Conservation (phyloP, 2,797 vertebrate species). For the Cygnus olor region DNA sequence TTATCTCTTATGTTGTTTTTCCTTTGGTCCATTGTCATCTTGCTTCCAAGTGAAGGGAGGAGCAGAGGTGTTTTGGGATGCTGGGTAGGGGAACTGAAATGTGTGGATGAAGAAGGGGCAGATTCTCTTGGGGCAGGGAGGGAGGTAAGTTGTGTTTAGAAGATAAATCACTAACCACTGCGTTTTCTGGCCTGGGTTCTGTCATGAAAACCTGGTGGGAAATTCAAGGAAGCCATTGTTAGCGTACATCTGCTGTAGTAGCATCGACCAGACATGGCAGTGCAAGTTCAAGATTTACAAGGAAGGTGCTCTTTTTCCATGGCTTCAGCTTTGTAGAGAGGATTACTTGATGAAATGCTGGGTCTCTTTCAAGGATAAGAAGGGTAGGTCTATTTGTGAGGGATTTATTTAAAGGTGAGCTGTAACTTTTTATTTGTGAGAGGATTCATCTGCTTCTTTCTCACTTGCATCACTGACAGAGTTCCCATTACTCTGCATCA, state of each 20-base stretch:
- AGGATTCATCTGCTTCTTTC: neutral
- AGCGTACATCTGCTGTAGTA: neutral
- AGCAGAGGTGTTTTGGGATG: neutral
- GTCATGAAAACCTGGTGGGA: neutral
- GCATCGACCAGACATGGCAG: fast-evolving
- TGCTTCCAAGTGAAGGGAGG: neutral
- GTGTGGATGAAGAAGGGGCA: fast-evolving
- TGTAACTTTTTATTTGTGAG: neutral
- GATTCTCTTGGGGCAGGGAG: neutral
- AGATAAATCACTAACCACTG: neutral
- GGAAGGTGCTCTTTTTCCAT: neutral
- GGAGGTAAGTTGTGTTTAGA: neutral
- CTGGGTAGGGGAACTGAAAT: neutral
- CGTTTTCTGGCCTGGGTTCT: neutral
- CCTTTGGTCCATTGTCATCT: fast-evolving
- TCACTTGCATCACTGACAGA: neutral
- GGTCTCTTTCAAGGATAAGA: neutral
- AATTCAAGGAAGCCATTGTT: neutral
- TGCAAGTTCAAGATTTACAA: neutral
- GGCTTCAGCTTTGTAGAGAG: neutral
- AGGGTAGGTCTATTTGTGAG: neutral
- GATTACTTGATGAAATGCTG: neutral
- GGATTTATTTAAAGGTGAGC: neutral
- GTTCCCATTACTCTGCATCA: neutral
- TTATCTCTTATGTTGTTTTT: neutral